These are phyloP conservation scores for Buphagus erythrorhynchus DNA, from an alignment of 2,797 vertebrate genomes.

Conservation along the genomic window DNA sequence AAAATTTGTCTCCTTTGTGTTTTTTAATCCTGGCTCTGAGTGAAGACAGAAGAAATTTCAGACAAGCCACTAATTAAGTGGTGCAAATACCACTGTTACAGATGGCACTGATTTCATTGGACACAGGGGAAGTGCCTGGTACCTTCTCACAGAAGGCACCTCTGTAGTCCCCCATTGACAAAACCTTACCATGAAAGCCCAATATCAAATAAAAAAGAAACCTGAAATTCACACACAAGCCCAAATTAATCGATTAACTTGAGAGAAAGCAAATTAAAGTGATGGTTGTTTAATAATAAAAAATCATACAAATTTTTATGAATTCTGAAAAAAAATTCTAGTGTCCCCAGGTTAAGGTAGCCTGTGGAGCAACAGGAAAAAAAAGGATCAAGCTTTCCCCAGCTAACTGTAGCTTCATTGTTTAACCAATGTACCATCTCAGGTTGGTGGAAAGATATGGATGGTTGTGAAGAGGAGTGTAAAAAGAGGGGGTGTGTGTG, in stretches of 20 bases:
- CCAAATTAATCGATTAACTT: not conserved
- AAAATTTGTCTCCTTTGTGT: too few relatives aligned
- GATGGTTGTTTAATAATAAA: not conserved
- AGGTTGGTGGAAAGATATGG: not conserved
- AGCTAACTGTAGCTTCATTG: rapidly evolving
- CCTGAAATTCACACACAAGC: not conserved
- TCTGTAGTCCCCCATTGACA: not conserved
- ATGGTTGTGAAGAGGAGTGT: not conserved
- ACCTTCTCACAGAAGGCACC: not conserved
- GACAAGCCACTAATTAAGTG: too few relatives aligned
- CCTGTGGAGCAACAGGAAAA: not conserved
- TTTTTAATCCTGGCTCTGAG: too few relatives aligned
- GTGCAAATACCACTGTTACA: too few relatives aligned
- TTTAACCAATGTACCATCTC: not conserved
- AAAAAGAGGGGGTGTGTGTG: not conserved
- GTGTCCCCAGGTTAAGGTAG: not conserved
- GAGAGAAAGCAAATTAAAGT: not conserved
- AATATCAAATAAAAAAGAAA: not conserved
- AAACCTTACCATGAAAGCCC: not conserved
- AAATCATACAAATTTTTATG: not conserved
- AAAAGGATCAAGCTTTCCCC: not conserved
- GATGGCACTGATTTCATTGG: not conserved
- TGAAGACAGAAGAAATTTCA: too few relatives aligned
- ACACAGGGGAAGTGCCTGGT: not conserved
- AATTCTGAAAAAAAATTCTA: not conserved